Evolutionary conservation across 2,113 vertebrate genomes (phyloP).

Genomic region (Syngnathus floridae): DNA sequence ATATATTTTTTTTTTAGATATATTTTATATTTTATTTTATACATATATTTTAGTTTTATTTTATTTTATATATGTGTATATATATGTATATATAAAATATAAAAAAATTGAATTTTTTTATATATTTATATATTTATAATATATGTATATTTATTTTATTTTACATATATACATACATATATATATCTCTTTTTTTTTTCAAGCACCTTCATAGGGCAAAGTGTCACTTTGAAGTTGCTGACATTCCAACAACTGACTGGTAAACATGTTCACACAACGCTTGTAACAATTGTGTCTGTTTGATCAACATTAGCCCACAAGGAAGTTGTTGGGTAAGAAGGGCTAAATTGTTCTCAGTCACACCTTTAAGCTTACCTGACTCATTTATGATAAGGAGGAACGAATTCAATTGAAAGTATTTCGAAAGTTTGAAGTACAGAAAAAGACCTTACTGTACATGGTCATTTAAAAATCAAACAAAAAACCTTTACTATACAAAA

Average conservation of each 20-base stretch:
- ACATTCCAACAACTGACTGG: not conserved
- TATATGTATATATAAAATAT: too few species aligned
- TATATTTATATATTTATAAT: too few species aligned
- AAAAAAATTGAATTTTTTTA: too few species aligned
- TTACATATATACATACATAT: too few species aligned
- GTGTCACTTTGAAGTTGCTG: not conserved
- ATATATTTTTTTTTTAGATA: too few species aligned
- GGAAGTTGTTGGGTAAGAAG: constrained; percentile 31
- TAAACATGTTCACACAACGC: not conserved
- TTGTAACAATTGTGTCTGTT: not conserved
- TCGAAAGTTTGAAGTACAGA: not conserved
- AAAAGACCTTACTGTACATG: too few species aligned
- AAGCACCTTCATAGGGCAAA: not conserved
- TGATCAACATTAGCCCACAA: constrained; percentile 1
- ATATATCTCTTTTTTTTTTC: not conserved
- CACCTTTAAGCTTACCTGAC: constrained; percentile 16
- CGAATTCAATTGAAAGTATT: not conserved
- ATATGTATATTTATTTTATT: too few species aligned
- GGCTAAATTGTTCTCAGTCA: constrained; percentile 15
- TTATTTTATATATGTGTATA: too few species aligned
- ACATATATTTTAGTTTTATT: too few species aligned
- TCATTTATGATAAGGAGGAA: not conserved
- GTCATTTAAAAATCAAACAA: too few species aligned
- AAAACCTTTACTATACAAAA: too few species aligned
- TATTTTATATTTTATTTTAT: too few species aligned